These are phyloP conservation scores for Pseudomyrmex sp. DNA, from an alignment of 1,140 invertebrate species.

Conservation along the genomic window DNA sequence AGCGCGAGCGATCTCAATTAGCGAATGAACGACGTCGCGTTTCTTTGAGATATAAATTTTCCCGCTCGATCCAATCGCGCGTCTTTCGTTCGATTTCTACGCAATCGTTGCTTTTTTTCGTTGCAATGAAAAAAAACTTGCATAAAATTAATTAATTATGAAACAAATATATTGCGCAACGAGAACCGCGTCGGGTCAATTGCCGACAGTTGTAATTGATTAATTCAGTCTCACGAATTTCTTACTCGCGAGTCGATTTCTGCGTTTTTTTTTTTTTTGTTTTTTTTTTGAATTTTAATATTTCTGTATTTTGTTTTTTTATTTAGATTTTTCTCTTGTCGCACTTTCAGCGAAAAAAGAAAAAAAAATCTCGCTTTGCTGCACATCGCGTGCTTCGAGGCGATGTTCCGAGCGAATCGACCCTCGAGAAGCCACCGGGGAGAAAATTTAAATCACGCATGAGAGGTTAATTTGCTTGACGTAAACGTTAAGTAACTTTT, in stretches of 20 bases:
- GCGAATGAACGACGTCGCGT: too few relatives aligned
- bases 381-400: not conserved
- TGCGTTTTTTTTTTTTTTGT: not conserved
- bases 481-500: conserved; percentile 35
- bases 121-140: not conserved
- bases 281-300: not conserved
- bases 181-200: too few relatives aligned
- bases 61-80: too few relatives aligned
- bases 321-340: not conserved
- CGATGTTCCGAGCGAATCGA: not conserved
- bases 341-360: not conserved
- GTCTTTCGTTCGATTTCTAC: too few relatives aligned
- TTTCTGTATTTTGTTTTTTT: not conserved
- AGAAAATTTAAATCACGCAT: conserved; percentile 27
- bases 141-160: not conserved
- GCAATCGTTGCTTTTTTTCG: too few relatives aligned
- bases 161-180: too few relatives aligned
- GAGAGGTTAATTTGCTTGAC: conserved; percentile 32
- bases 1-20: not conserved
- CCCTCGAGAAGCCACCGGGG: not conserved
- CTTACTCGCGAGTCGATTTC: too few relatives aligned
- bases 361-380: conserved; percentile 1
- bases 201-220: too few relatives aligned
- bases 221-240: too few relatives aligned
- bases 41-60: too few relatives aligned